phyloP scores from a whole-genome alignment of 2,113 vertebrate species.

The Megalops atlanticus region DNA sequence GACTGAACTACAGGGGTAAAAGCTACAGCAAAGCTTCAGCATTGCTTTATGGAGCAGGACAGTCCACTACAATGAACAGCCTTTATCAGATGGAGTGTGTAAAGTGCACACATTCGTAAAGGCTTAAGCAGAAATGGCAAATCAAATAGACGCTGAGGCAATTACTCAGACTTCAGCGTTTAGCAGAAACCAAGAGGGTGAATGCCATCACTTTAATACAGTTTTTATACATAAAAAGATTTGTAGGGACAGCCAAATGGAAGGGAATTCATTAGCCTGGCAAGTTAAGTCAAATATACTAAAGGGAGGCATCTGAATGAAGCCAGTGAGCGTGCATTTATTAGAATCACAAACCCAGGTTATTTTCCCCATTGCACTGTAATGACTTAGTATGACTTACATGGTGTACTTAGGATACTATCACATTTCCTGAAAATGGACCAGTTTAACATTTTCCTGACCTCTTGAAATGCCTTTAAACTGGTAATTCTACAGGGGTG shows the following conservation, averaged over 20 bases:
- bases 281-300: constrained; percentile 12
- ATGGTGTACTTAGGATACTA: constrained; percentile 21
- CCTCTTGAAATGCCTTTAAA: constrained; percentile 28
- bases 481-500: constrained; percentile 25
- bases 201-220: not conserved
- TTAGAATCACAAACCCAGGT: not conserved
- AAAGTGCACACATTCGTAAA: not conserved
- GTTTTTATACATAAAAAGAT: not conserved
- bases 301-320: constrained; percentile 14
- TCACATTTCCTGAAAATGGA: constrained; percentile 40
- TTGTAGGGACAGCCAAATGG: constrained; percentile 3
- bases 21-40: no score
- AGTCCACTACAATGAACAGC: not conserved
- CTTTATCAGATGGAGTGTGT: not conserved
- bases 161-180: not conserved
- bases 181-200: not conserved
- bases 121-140: not conserved
- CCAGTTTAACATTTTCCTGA: constrained; percentile 41
- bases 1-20: no score
- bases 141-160: not conserved
- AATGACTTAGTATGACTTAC: constrained; percentile 22
- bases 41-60: not conserved
- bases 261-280: constrained; percentile 12
- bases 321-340: not conserved
- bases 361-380: constrained; percentile 2